Conservation (phyloP, 2,888 invertebrate genomes). For the Neoitamus cyanurus region DNA sequence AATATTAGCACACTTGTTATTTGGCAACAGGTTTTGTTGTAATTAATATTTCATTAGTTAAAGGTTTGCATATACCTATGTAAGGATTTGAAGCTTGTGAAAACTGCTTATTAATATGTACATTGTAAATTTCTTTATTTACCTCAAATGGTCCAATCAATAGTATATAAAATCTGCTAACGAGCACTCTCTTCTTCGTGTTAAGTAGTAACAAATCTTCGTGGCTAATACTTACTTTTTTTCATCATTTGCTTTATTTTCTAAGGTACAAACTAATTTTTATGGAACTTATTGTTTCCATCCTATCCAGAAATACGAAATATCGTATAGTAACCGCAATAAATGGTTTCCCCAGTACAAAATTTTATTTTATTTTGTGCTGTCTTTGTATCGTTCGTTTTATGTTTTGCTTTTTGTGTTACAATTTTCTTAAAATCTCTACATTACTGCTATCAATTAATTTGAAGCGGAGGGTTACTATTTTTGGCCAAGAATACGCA, state of each 20-base stretch:
- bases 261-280: not conserved
- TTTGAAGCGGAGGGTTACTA: no score
- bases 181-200: not conserved
- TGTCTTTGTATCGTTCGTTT: not conserved
- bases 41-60: not conserved
- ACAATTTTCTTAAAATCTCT: not conserved
- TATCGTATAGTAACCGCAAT: not conserved
- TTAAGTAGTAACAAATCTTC: not conserved
- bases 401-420: not conserved
- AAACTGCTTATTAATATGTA: not conserved
- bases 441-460: not conserved
- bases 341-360: not conserved
- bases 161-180: not conserved
- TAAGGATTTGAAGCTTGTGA: not conserved
- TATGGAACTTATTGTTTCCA: not conserved
- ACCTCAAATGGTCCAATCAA: not conserved
- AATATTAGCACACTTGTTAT: not conserved
- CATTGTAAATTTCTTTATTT: not conserved
- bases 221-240: not conserved
- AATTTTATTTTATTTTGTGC: not conserved
- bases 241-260: not conserved
- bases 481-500: no score
- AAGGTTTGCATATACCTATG: not conserved
- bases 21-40: not conserved
- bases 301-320: not conserved